Evolutionary conservation across 2,113 vertebrate genomes (phyloP).

Genomic region (Myrmecobius fasciatus): DNA sequence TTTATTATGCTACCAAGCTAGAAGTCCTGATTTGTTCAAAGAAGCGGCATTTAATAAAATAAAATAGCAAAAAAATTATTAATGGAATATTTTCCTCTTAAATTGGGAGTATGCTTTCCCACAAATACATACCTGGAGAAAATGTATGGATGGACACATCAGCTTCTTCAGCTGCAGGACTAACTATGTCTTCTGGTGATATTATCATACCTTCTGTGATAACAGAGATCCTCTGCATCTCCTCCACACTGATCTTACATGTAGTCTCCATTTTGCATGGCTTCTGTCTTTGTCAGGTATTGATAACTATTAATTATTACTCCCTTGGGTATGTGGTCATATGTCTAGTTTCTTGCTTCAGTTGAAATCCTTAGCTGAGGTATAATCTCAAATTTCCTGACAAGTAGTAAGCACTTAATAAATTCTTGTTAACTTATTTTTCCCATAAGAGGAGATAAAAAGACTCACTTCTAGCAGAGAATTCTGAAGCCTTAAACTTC

Average conservation of each 20-base stretch:
- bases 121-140: neutral
- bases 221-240: neutral
- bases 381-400: neutral
- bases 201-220: neutral
- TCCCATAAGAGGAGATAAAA: neutral
- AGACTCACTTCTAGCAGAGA: neutral
- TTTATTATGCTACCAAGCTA: neutral
- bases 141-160: neutral
- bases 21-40: neutral
- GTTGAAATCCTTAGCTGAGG: neutral
- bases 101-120: neutral
- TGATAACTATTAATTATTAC: neutral
- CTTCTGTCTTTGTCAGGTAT: neutral
- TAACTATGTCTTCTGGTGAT: neutral
- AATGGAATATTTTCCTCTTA: neutral
- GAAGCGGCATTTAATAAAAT: neutral
- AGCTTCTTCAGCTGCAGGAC: neutral
- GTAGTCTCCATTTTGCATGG: neutral
- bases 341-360: neutral
- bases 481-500: neutral
- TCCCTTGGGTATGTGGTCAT: neutral
- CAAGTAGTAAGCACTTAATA: neutral
- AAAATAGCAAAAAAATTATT: neutral
- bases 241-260: neutral
- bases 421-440: neutral